These are phyloP conservation scores for Leptopterna dolabrata DNA, from an alignment of 2,888 invertebrate genomes.

Conservation along the genomic window DNA sequence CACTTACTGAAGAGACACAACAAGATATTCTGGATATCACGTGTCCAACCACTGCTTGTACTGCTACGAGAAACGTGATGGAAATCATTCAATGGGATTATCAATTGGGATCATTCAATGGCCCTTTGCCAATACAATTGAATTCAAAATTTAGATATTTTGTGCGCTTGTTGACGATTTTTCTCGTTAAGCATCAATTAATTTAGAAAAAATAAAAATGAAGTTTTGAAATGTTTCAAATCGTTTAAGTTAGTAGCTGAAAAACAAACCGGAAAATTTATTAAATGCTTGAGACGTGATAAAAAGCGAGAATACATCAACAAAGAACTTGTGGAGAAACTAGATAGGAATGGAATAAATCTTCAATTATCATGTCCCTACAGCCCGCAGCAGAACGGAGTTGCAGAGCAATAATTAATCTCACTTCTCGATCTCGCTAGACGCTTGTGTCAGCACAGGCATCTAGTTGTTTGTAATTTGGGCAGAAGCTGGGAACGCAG, in stretches of 20 bases:
- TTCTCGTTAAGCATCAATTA: not conserved
- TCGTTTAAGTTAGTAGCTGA: not conserved
- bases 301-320: not conserved
- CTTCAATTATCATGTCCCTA: not conserved
- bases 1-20: not conserved
- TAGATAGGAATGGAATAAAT: not conserved
- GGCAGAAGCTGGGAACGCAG: not conserved
- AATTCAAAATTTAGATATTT: not conserved
- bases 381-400: not conserved
- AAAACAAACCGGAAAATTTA: not conserved
- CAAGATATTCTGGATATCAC: not conserved
- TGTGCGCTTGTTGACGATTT: not conserved
- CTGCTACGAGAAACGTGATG: too few species aligned
- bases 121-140: not conserved
- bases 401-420: not conserved
- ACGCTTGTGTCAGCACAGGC: not conserved
- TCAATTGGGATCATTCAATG: too few species aligned
- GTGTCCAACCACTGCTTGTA: too few species aligned
- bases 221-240: not conserved
- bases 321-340: not conserved
- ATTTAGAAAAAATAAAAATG: not conserved
- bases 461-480: not conserved
- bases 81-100: too few species aligned
- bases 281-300: not conserved
- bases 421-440: not conserved